These are phyloP conservation scores for Thalpophila matura DNA, from an alignment of 2,888 invertebrate genomes.

Conservation along the genomic window DNA sequence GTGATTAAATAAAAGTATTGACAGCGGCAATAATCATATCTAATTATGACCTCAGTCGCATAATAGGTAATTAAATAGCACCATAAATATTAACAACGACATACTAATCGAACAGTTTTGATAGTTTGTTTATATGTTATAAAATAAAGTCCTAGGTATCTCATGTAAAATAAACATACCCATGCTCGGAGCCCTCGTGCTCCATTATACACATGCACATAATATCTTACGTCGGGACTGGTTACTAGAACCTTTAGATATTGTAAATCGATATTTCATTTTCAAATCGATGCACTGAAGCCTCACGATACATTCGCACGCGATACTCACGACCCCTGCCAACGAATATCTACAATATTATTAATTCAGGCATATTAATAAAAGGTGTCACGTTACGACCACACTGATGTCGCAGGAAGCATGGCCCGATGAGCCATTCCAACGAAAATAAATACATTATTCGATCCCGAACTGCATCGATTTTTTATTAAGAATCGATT, in stretches of 20 bases:
- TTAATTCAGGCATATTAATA: constrained; percentile 90
- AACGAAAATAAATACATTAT: constrained; percentile 85
- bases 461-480: constrained; percentile 76
- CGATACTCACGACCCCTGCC: constrained; percentile 82
- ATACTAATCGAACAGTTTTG: constrained; percentile 22
- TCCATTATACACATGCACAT: constrained; percentile 31
- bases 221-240: constrained; percentile 47
- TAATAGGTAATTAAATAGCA: constrained; percentile 50
- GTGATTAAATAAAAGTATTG: constrained; percentile 30
- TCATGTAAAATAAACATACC: constrained; percentile 43
- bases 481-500: constrained; percentile 79
- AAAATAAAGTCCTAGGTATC: constrained; percentile 41
- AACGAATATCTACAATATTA: constrained; percentile 87
- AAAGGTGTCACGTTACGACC: constrained; percentile 88
- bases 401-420: constrained; percentile 90
- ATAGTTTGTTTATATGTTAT: constrained; percentile 31
- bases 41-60: constrained; percentile 15
- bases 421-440: constrained; percentile 85
- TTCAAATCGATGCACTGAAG: constrained; percentile 84
- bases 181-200: constrained; percentile 1
- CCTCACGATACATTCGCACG: constrained; percentile 89
- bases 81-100: constrained; percentile 38
- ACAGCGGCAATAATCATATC: constrained; percentile 18
- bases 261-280: constrained; percentile 85
- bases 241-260: constrained; percentile 59